Base-by-base conservation (phyloP, 2,797 vertebrate species). In the Syngnathus acus region DNA sequence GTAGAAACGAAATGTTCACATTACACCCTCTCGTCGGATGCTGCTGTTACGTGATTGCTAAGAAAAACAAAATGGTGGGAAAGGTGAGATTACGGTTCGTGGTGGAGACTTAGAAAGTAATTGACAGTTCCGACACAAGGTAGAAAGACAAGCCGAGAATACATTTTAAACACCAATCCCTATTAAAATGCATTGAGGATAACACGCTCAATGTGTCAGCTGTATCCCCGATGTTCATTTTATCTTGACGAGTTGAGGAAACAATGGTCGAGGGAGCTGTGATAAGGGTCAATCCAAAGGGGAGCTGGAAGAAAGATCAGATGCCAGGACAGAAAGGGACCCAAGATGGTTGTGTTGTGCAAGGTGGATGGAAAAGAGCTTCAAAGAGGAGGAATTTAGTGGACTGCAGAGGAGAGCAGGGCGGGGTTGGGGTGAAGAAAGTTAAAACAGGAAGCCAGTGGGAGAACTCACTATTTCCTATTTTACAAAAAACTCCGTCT, bases 391-490 rank as follows among this genome's bases (percentile, higher is more conserved):
- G 17, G 19, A n/a, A 60, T 60, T 60, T 60, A 40, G 58, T 60
- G 58, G 57, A 60, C 38, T 40, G 58, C 16, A 21, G 38, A 11
- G 38, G 38, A 60, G 17, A 3, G 48, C 2, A n/a, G 48, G n/a
- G 19, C 0, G 19, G 9, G 17, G 37, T 59, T 37, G 37, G 16
- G 57, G 8, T 59, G 57, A 51, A 51, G 50, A 48, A 50, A 50
- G 62, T 61, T 39, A 48, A 5, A 40, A 43, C 37, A 65, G 40
- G 9, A 73, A 76, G 54, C 9, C 23, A 61, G 63, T 2, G 45
- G 50, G 38, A 63, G 67, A 76, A 80, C 68, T 66, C 45, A 39
- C 38, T 26, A 66, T 77, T 62, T 69, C 48, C 38, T 14, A 53
- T 75, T 11, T 21, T 17, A 39, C 32, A 16, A 54, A 54, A 26